phyloP scores from a whole-genome alignment of 2,797 vertebrate species.

The Australoheros facetus region DNA sequence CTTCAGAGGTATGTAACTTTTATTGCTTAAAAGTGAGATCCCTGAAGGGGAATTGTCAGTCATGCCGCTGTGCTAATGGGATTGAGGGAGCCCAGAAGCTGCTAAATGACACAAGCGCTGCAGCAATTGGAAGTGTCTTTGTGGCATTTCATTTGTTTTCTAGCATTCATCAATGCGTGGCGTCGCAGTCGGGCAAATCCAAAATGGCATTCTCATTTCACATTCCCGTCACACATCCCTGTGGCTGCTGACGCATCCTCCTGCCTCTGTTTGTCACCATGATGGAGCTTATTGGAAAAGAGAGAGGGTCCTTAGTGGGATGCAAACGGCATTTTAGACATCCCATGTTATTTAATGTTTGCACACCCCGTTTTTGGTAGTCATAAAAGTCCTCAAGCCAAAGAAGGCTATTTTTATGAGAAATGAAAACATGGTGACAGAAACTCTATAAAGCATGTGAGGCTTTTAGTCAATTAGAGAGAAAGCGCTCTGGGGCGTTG shows the following conservation, averaged over 20 bases:
- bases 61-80: conserved; percentile 34
- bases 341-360: conserved; percentile 72
- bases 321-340: conserved; percentile 63
- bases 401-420: conserved; percentile 78
- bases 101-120: conserved; percentile 45
- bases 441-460: conserved; percentile 82
- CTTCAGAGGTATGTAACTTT: conserved; percentile 87
- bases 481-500: conserved; percentile 67
- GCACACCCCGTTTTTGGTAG: conserved; percentile 67
- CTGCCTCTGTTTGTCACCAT: conserved; percentile 31
- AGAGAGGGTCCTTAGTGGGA: conserved; percentile 55
- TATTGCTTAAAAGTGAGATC: conserved; percentile 8
- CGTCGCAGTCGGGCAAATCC: conserved; percentile 30
- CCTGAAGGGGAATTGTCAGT: conserved; percentile 47
- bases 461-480: conserved; percentile 84
- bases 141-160: conserved; percentile 51
- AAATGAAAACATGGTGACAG: conserved; percentile 79
- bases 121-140: conserved; percentile 41
- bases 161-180: neutral
- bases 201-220: conserved; percentile 50
- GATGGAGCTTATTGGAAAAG: conserved; percentile 56
- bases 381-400: conserved; percentile 73
- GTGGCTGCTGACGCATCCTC: conserved; percentile 26
- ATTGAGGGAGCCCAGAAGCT: conserved; percentile 48
- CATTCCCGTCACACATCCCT: conserved; percentile 42